Percentiles rank a stretch among this genome's conserved stretches.
Conservation (phyloP, 2,113 vertebrate genomes). For the Rhodinocichla rosea region DNA sequence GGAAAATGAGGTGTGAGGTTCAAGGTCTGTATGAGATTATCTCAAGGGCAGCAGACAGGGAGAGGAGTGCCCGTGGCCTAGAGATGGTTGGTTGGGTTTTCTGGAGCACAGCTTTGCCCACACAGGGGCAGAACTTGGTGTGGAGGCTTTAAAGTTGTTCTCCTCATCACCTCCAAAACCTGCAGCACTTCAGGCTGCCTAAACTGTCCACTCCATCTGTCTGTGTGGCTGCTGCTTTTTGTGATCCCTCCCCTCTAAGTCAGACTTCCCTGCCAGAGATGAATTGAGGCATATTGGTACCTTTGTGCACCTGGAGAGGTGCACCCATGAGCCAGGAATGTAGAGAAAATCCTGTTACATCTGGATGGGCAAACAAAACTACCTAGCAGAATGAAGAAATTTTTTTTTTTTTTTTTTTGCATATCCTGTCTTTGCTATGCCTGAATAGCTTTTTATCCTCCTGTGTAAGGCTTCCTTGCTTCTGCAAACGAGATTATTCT, state of each 20-base stretch:
- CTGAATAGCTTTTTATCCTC: neutral
- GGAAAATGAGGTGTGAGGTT: neutral
- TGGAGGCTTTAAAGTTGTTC: neutral
- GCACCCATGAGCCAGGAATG: neutral
- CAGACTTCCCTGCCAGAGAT: neutral
- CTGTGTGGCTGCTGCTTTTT: rapidly evolving
- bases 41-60: neutral
- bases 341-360: neutral
- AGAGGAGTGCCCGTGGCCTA: neutral
- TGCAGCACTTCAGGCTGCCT: neutral
- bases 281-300: neutral
- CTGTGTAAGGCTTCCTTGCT: neutral
- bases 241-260: neutral
- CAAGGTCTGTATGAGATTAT: neutral
- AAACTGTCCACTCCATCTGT: neutral
- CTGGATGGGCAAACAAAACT: neutral
- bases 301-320: neutral
- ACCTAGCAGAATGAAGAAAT: neutral
- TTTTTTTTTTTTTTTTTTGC: neutral
- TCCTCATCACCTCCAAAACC: neutral
- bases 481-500: neutral
- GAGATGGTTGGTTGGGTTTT: neutral
- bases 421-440: neutral
- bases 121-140: neutral
- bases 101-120: neutral